Base-by-base conservation (phyloP, 2,888 invertebrate genomes). In the Leuctra nigra region DNA sequence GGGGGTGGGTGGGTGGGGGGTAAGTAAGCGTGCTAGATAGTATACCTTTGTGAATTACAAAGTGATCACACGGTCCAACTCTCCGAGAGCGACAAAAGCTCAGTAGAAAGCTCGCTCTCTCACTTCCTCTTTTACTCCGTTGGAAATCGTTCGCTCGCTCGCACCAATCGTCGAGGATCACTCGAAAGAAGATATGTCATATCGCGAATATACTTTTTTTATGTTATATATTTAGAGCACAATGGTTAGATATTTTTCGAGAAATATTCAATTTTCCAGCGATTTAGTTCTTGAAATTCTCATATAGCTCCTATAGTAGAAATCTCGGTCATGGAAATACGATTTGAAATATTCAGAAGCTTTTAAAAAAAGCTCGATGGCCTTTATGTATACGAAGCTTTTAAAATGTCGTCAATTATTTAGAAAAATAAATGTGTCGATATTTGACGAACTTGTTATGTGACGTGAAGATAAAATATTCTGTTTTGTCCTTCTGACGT, bases 191-290 rank as follows among this genome's bases (percentile, higher is more conserved):
- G 47, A 47, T 35, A 50, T 29, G 50, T 16, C 50, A 33, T 50
- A 20, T 50, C 50, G 35, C 33, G 50, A 50, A 33, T 50, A 16
- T 13, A 22, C 22, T 20, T 50, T 50, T 33, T 50, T 33, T 13
- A 14, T 18, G 11, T 20, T 22, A 20, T n/a, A n/a, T n/a, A n/a
- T n/a, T n/a, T n/a, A n/a, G n/a, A n/a, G n/a, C 33, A 50, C 50
- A 50, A 50, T 50, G 50, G 50, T 2, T 9, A 16, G 33, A 22
- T 23, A 44, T 44, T 35, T 33, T n/a, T n/a, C n/a, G 18, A 1
- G 20, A 50, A 35, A 50, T 22, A 50, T 50, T 20, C 50, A 50
- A 50, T 50, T 50, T 50, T 50, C 50, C 50, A 22, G 35, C 13
- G 33, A 35, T 50, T 50, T 50, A 20, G 50, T 50, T 33, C 18